These are phyloP conservation scores for Nomada goodeniana DNA, from an alignment of 2,888 invertebrate species.

Conservation along the genomic window DNA sequence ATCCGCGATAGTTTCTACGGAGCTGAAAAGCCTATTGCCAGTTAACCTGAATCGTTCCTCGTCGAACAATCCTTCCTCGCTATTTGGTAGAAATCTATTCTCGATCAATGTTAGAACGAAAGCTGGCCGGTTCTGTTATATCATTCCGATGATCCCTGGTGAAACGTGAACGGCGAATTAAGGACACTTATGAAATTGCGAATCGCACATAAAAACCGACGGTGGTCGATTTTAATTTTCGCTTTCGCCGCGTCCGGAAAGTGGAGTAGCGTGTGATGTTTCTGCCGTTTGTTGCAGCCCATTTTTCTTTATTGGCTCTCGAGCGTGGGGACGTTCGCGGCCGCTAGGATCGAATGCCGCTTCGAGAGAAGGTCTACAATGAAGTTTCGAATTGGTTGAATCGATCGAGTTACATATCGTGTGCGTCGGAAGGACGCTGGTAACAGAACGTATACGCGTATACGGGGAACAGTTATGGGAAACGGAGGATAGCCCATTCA, in stretches of 20 bases:
- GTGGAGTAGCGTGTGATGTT: slow-evolving; percentile 19
- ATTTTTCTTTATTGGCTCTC: not conserved
- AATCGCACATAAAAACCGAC: slow-evolving; percentile 27
- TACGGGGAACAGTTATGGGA: slow-evolving; percentile 52
- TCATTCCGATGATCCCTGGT: slow-evolving; percentile 20
- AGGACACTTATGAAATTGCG: slow-evolving; percentile 47
- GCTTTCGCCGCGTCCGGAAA: slow-evolving; percentile 51
- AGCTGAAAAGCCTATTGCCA: slow-evolving; percentile 4
- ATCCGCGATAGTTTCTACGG: slow-evolving; percentile 9
- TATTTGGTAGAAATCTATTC: not conserved
- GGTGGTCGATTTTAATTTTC: slow-evolving; percentile 43
- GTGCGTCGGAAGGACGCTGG: slow-evolving; percentile 6
- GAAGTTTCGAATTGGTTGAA: not conserved
- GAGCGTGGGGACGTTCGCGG: too few relatives aligned
- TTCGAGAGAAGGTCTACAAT: not conserved
- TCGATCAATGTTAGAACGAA: not conserved
- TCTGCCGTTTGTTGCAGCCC: not conserved
- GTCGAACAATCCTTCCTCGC: not conserved
- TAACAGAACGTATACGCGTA: slow-evolving; percentile 29
- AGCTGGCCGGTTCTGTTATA: slow-evolving; percentile 34
- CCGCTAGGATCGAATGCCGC: too few relatives aligned
- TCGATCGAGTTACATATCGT: slow-evolving; percentile 15
- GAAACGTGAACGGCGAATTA: slow-evolving; percentile 37
- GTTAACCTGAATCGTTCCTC: slow-evolving; percentile 6
- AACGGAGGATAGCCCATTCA: slow-evolving; percentile 41